Evolutionary conservation across 2,888 invertebrate species (phyloP), one percentile per base, ranked within the genome.

Genomic region (Lissocephala sabroskyi): DNA sequence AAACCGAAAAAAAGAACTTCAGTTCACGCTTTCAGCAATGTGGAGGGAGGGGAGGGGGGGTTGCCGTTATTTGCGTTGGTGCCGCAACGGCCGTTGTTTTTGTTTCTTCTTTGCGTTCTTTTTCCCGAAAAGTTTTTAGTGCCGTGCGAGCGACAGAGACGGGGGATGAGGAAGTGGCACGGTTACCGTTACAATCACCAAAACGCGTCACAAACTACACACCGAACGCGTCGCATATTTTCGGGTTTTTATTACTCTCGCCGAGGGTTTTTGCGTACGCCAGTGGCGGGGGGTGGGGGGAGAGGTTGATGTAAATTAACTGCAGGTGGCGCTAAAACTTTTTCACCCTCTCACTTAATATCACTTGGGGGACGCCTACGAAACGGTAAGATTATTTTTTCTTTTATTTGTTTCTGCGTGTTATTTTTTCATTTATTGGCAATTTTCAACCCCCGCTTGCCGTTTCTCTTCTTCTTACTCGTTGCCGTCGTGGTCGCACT

Each of bases 361-460:
- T n/a, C 23, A 5, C 23, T 23, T 23, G 7, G 23, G 7, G 7
- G 23, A 5, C 7, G 23, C 4, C 23, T 7, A 23, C 4, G 7
- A 23, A 23, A 23, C 23, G 7, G 23, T 5, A 23, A 23, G 23
- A 23, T 7, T 23, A 23, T 7, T 3, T 23, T n/a, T n/a, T n/a
- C n/a, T n/a, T n/a, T n/a, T n/a, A n/a, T n/a, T n/a, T n/a, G n/a
- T n/a, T n/a, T n/a, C n/a, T 23, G 23, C 23, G 23, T 23, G 23
- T 23, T 23, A 23, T 43, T 37, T 29, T 18, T 29, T 41, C 17
- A 18, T 30, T n/a, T 11, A 13, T 17, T 29, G 13, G 16, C 13
- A 10, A 11, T n/a, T 45, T 45, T 48, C 47, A 42, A 50, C 55
- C 66, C 62, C 48, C 65, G 10, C n/a, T 40, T 46, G 29, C 7